Evolutionary conservation across 2,888 invertebrate genomes (phyloP), one percentile per base, ranked within the genome.

Genomic region (Bombylius major): DNA sequence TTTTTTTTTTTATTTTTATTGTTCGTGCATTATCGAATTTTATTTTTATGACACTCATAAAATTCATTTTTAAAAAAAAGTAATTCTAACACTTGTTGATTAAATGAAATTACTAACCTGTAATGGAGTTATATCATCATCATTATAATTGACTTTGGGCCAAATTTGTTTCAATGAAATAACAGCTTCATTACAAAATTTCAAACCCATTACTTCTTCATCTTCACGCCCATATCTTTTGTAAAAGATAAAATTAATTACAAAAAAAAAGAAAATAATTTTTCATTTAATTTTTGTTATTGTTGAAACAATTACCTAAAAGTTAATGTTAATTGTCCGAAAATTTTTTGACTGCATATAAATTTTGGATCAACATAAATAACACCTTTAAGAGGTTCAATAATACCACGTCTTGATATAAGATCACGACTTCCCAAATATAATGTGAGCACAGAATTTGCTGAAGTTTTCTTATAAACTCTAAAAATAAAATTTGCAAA

Each of bases 181-280:
- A 68, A 92, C 86, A 49, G 94, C 89, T 75, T 96, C 95, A 71
- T 96, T 96, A 76, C 94, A 90, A 77, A 96, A 96, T 69, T 93
- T 93, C 60, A 97, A 79, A 0, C 96, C 96, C 83, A 96, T 88
- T 44, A 96, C 94, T 73, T 96, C 95, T 70, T 96, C 88, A 71
- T 96, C 95, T 75, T 96, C 95, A 53, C 95, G 78, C 0, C 95
- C 95, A 69, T 96, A 96, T 65, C 83, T 45, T 45, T 45, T 14
- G 8, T 5, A n/a, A 45, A n/a, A 45, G 23, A 23, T 23, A 23
- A 23, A 23, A 23, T 23, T 3, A 23, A 23, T 23, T 23, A 23
- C 23, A 23, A 45, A 45, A n/a, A 45, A 45, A 14, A 14, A 45
- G n/a, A 39, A 39, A 9, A 6, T 4, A 5, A 42, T 42, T 42